These are phyloP conservation scores for Allygus modestus DNA, from an alignment of 2,888 invertebrate genomes.

Conservation along the genomic window DNA sequence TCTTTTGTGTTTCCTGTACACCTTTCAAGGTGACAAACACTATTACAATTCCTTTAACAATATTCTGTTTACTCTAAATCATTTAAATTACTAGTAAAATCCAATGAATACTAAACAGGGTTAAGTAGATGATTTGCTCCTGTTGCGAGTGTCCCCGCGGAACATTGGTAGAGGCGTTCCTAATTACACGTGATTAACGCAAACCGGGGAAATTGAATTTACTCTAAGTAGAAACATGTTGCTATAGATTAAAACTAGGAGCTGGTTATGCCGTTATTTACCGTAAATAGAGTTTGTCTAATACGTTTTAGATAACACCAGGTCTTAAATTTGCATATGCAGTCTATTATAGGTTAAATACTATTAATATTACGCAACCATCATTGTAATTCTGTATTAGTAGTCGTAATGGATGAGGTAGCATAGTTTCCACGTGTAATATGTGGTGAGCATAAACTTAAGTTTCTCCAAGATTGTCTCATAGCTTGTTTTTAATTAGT, in stretches of 20 bases:
- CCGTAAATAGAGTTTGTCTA: neutral
- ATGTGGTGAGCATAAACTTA: too few relatives aligned
- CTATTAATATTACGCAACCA: neutral
- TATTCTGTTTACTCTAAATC: too few relatives aligned
- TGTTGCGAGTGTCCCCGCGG: neutral
- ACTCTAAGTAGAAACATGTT: neutral
- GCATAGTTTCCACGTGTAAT: too few relatives aligned
- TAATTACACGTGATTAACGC: neutral
- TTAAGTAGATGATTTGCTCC: neutral
- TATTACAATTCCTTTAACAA: too few relatives aligned
- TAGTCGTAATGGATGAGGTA: too few relatives aligned
- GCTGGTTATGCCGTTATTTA: neutral
- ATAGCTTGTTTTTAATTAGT: too few relatives aligned
- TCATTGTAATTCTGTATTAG: neutral
- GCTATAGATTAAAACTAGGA: slow-evolving; percentile 4
- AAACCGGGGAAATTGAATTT: neutral
- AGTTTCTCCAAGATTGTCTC: too few relatives aligned
- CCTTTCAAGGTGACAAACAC: too few relatives aligned
- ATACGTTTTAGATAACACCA: slow-evolving; percentile 2
- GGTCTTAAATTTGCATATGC: neutral
- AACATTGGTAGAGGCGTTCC: slow-evolving; percentile 1
- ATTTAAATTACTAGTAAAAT: neutral
- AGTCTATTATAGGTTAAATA: neutral
- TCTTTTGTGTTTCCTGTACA: too few relatives aligned
- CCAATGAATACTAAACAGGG: neutral